phyloP scores from a whole-genome alignment of 2,797 vertebrate genomes.

The Thamnophis elegans region DNA sequence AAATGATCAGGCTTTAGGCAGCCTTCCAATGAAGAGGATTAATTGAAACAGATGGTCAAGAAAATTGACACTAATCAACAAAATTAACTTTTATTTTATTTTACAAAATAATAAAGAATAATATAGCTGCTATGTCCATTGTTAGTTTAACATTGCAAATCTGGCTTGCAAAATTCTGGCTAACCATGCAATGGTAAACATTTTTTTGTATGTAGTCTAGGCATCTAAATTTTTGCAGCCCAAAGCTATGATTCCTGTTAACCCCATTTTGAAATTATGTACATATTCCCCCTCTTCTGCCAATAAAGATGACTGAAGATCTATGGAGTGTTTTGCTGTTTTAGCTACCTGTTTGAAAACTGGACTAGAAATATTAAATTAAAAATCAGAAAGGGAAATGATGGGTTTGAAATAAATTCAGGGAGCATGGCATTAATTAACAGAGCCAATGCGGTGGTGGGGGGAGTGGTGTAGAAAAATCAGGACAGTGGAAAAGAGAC shows the following conservation, averaged over 20 bases:
- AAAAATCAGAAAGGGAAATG: not conserved
- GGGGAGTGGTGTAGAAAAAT: not conserved
- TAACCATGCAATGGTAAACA: not conserved
- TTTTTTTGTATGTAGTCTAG: not conserved
- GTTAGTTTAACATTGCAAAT: not conserved
- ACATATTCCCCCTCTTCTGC: not conserved
- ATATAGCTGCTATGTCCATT: not conserved
- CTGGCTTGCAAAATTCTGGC: not conserved
- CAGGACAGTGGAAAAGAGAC: not conserved
- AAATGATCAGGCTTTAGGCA: not conserved
- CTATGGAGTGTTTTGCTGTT: not conserved
- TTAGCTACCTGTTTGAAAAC: not conserved
- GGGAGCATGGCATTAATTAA: not conserved
- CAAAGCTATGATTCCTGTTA: not conserved
- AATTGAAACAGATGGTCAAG: not conserved
- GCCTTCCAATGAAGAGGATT: not conserved
- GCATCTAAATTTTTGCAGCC: not conserved
- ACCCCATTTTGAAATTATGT: not conserved
- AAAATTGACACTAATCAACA: not conserved
- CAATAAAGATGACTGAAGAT: not conserved
- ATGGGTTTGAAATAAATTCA: not conserved
- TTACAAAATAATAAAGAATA: not conserved
- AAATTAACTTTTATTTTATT: not conserved
- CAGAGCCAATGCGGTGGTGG: not conserved
- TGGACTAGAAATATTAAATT: not conserved